Conservation (phyloP, 2,888 invertebrate species). For the Leptinotarsa peninsularis region DNA sequence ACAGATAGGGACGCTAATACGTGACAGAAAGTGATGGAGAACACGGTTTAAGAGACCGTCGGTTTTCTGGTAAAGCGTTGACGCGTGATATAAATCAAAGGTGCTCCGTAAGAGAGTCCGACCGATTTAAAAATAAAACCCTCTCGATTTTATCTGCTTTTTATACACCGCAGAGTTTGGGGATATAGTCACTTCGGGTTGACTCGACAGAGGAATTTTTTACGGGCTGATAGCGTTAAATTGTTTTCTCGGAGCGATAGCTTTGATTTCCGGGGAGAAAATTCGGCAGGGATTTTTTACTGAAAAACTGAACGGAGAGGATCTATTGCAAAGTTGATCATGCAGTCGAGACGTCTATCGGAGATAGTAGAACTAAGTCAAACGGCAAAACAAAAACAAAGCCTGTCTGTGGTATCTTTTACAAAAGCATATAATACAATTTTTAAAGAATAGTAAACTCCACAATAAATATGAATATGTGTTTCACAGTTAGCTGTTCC, state of each 20-base stretch:
- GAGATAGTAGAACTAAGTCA: too few relatives aligned
- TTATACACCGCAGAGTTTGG: conserved; percentile 34
- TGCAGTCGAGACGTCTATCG: too few relatives aligned
- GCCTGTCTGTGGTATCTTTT: too few relatives aligned
- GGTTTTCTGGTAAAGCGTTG: conserved; percentile 46
- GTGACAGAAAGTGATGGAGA: conserved; percentile 27
- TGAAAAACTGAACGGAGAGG: too few relatives aligned
- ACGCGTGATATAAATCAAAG: conserved; percentile 49
- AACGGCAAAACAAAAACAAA: too few relatives aligned
- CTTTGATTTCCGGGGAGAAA: not conserved
- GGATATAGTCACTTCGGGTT: conserved; percentile 5
- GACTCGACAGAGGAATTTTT: not conserved
- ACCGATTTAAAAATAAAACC: conserved; percentile 43
- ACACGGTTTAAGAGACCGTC: conserved; percentile 36
- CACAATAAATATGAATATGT: too few relatives aligned
- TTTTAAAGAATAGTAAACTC: too few relatives aligned
- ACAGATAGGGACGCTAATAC: conserved; percentile 12
- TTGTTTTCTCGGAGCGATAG: conserved; percentile 1
- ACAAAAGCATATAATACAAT: too few relatives aligned
- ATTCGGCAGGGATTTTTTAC: not conserved
- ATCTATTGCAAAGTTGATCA: too few relatives aligned
- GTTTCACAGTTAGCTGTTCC: too few relatives aligned
- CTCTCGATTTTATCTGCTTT: conserved; percentile 37
- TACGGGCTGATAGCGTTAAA: not conserved
- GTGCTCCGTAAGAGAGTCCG: conserved; percentile 41